phyloP scores from a whole-genome alignment of 2,113 vertebrate species.

The Gasterosteus nipponicus region DNA sequence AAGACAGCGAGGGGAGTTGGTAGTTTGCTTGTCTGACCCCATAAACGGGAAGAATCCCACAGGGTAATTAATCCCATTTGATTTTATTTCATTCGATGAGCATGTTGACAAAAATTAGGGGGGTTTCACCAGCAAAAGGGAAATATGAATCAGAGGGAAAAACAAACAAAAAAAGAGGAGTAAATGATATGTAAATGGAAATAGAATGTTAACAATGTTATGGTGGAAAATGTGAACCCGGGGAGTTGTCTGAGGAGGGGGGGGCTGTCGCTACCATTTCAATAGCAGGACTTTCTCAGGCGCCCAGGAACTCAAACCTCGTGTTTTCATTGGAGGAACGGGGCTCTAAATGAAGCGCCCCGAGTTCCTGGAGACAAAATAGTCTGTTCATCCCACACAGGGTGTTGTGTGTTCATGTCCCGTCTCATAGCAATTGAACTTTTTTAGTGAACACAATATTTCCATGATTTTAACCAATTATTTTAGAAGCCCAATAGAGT shows the following conservation, averaged over 20 bases:
- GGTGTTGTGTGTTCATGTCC: not conserved
- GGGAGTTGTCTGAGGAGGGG: not conserved
- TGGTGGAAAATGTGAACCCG: not conserved
- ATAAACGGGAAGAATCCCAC: not conserved
- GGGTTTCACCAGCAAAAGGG: not conserved
- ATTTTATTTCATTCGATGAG: not conserved
- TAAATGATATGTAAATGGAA: not conserved
- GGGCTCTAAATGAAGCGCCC: not conserved
- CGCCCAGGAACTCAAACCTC: not conserved
- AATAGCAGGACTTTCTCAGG: not conserved
- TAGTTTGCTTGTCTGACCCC: slow-evolving; percentile 35
- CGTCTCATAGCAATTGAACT: not conserved
- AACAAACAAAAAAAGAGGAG: not conserved
- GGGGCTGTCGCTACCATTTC: not conserved
- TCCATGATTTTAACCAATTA: not conserved
- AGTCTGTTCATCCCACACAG: not conserved
- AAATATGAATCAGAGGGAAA: not conserved
- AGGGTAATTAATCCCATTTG: not conserved
- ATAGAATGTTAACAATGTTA: not conserved
- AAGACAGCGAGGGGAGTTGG: slow-evolving; percentile 37
- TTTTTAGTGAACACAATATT: not conserved
- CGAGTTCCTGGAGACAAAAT: not conserved
- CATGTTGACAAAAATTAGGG: not conserved
- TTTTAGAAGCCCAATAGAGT: too few relatives aligned
- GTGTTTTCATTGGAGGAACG: not conserved